Percentiles rank a stretch among this genome's conserved stretches.
phyloP scores from a whole-genome alignment of 2,113 vertebrate species.

The Gnathonemus echidnorhynchus region DNA sequence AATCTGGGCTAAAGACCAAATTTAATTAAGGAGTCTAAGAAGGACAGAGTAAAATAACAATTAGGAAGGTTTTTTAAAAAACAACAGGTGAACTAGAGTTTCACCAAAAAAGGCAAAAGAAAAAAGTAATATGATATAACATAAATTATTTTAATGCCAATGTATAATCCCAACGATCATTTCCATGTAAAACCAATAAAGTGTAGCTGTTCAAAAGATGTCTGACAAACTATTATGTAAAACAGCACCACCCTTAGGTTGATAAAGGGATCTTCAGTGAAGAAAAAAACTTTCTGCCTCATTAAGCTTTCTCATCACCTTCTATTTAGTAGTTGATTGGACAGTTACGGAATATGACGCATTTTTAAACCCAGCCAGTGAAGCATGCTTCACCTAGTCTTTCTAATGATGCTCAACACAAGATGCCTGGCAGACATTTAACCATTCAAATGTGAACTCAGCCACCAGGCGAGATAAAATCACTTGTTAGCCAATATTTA shows the following conservation, averaged over 20 bases:
- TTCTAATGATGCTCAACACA: not conserved
- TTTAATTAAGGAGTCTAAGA: conserved; percentile 23
- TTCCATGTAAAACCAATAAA: not conserved
- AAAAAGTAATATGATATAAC: not conserved
- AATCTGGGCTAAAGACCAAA: conserved; percentile 27
- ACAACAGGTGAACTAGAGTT: not conserved
- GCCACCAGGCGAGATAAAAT: not conserved
- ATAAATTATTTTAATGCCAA: not conserved
- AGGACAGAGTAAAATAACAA: conserved; percentile 29
- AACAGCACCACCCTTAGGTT: not conserved
- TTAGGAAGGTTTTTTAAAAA: conserved; percentile 8
- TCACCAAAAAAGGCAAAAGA: not conserved
- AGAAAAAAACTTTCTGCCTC: not conserved
- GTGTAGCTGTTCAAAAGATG: not conserved
- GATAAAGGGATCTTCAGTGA: not conserved
- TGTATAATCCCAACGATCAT: not conserved
- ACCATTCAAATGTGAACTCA: not conserved
- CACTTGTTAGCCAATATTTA: not conserved
- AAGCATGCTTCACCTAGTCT: not conserved
- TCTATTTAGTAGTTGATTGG: not conserved
- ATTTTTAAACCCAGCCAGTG: not conserved
- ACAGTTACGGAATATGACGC: not conserved
- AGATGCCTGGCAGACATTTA: not conserved
- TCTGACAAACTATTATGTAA: not conserved
- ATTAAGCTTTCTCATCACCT: not conserved